Base-by-base conservation (phyloP, 1,140 invertebrate species). In the Batillaria attramentaria region DNA sequence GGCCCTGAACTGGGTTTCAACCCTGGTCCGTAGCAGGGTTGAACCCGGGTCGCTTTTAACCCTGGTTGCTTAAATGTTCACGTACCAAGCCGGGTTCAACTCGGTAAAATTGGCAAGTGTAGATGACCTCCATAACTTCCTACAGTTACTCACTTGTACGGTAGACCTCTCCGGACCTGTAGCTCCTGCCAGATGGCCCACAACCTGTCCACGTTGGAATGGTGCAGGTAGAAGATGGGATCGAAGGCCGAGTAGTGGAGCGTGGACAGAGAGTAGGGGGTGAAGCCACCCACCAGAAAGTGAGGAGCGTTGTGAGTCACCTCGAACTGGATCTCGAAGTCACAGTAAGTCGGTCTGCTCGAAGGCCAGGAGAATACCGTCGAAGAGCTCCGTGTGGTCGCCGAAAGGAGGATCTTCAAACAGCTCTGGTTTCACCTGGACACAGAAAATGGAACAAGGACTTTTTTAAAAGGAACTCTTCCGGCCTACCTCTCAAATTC, bases 111-210 rank as follows among this genome's bases (percentile, higher is more conserved):
- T n/a, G n/a, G n/a, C n/a, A n/a, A n/a, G n/a, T n/a, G n/a, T n/a
- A n/a, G n/a, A n/a, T n/a, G n/a, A n/a, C n/a, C n/a, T n/a, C n/a
- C n/a, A n/a, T n/a, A n/a, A n/a, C n/a, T n/a, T n/a, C 33, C n/a
- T n/a, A n/a, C n/a, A n/a, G n/a, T n/a, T n/a, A n/a, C 78, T 77
- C 50, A 33, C 65, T 79, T 78, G 76, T 79, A 84, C 4, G 80
- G 75, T 39, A 78, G 42, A 0, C 72, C 57, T 54, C 83, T 41
- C 39, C 77, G 74, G 24, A 81, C 66, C 46, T 84, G 83, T 41
- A 84, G 76, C 79, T 81, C 77, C 69, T 84, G 83, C 83, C 83
- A 84, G 65, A 84, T 80, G 35, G 83, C 83, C 83, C 83, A 84
- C 46, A 80, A 42, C 24, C 79, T 69, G 77, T 84, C 83, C 24